These are phyloP conservation scores for Phocoena phocoena DNA, from an alignment of 2,113 vertebrate genomes.

Conservation along the genomic window DNA sequence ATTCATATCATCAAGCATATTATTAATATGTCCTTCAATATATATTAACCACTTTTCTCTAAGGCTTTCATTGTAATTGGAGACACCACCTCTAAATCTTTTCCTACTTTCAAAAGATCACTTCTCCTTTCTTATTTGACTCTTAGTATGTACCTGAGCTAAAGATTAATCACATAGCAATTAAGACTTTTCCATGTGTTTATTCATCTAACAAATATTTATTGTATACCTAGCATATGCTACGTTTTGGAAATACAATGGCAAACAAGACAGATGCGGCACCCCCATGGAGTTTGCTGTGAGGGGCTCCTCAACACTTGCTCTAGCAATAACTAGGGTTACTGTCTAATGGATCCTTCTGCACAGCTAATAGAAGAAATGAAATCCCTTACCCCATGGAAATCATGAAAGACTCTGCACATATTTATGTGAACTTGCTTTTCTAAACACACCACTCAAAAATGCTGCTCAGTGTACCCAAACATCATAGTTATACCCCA, in stretches of 20 bases:
- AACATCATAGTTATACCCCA: neutral
- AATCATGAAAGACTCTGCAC: neutral
- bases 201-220: slow-evolving; percentile 23
- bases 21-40: neutral
- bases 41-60: neutral
- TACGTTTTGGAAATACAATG: neutral
- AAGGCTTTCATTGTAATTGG: neutral
- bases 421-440: neutral
- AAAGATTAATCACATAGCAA: neutral
- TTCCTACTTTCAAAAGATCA: neutral
- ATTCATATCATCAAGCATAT: neutral
- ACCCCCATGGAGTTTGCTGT: neutral
- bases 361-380: neutral
- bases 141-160: neutral
- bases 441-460: slow-evolving; percentile 9
- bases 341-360: neutral
- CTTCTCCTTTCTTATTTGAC: neutral
- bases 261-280: neutral
- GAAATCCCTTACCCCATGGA: neutral
- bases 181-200: neutral
- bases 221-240: neutral
- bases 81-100: neutral
- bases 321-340: neutral
- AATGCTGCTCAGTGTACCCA: neutral
- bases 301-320: neutral